Evolutionary conservation across 2,113 vertebrate genomes (phyloP), one percentile per base, ranked within the genome.

Genomic region (Paralichthys olivaceus): DNA sequence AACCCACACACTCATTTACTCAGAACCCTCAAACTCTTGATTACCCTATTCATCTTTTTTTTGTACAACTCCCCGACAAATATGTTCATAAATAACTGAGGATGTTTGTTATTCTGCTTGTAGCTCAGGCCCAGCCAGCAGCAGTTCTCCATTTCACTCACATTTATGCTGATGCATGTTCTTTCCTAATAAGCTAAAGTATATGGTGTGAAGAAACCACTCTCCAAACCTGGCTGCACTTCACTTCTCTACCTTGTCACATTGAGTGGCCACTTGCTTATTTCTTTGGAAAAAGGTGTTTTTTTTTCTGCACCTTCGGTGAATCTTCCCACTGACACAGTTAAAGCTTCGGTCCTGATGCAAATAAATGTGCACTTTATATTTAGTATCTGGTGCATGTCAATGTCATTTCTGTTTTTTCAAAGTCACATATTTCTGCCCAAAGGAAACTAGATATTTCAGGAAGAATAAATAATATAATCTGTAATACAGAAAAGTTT

Each of bases 131-230:
- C 55, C 47, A 49, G 32, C 19, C 45, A 25, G 53, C 20, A 47
- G 71, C 66, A 60, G 43, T 22, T 81, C 49, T 56, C 22, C 58
- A 13, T 49, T 65, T 56, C 66, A 56, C 67, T 74, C 40, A 7
- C n/a, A 32, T 79, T 83, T 65, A 40, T 73, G 81, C 81, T 75
- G 88, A 84, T 20, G 6, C 58, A 19, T 62, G 26, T 15, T 64
- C 34, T 69, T 72, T 82, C 63, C 69, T 75, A 77, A 74, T 69
- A 80, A 73, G 59, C 73, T 17, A 6, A 51, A 64, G 73, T 69
- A 65, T 61, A 68, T 34, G 68, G 19, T 53, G 20, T 53, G 49
- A 53, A n/a, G 49, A 53, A 47, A 47, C 43, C 43, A 47, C 75
- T 72, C 20, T 47, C 51, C n/a, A 20, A 25, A 45, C 66, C 69